Conservation (phyloP, 2,113 vertebrate species). For the Ivindomyrus marchei region DNA sequence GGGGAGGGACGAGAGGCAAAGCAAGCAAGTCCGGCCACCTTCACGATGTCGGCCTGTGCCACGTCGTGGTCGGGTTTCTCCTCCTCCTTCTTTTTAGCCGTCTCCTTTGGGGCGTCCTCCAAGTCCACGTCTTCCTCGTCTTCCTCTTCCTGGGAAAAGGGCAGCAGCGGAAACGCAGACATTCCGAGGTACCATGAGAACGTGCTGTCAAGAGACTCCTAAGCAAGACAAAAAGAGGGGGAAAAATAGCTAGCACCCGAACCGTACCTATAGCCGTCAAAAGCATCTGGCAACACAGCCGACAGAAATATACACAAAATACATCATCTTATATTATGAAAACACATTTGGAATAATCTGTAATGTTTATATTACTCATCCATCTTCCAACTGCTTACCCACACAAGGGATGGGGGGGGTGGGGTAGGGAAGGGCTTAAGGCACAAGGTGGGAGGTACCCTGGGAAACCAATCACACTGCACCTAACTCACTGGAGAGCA, state of each 20-base stretch:
- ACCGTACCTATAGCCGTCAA: neutral
- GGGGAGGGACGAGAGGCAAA: neutral
- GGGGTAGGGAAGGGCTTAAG: neutral
- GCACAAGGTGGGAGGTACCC: neutral
- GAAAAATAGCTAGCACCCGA: neutral
- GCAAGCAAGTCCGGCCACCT: conserved; percentile 53
- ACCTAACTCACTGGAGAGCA: neutral
- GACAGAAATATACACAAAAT: neutral
- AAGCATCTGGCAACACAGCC: neutral
- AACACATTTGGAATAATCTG: too few relatives aligned
- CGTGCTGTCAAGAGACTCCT: conserved; percentile 80
- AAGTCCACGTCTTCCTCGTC: conserved; percentile 60
- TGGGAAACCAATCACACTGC: neutral
- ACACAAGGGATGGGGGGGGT: too few relatives aligned
- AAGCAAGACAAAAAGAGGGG: neutral
- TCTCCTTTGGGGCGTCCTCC: conserved; percentile 52
- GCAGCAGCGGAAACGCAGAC: conserved; percentile 71
- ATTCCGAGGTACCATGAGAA: conserved; percentile 86
- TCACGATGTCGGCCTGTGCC: conserved; percentile 76
- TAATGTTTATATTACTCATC: neutral
- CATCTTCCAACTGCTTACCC: too few relatives aligned
- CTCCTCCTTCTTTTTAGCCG: conserved; percentile 67
- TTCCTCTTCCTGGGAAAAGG: conserved; percentile 62
- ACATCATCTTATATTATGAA: neutral
- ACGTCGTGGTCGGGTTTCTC: conserved; percentile 74